Conservation (phyloP, 2,888 invertebrate genomes). For the Teleiodes luculella region DNA sequence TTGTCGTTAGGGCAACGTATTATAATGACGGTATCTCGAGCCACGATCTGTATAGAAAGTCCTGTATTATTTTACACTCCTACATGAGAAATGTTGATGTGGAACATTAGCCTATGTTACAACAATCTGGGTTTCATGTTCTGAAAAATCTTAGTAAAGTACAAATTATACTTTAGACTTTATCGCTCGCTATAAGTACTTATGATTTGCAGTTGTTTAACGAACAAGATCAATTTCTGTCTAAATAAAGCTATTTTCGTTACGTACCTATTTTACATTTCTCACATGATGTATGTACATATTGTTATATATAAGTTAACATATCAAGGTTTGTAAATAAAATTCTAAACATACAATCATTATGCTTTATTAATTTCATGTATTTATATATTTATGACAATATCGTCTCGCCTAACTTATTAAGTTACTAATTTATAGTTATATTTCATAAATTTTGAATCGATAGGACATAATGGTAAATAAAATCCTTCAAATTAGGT, state of each 20-base stretch:
- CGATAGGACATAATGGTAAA: slow-evolving; percentile 76
- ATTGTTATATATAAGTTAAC: too few relatives aligned
- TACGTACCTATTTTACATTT: too few relatives aligned
- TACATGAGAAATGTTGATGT: neutral
- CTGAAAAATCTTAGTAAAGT: too few relatives aligned
- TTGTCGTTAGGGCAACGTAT: slow-evolving; percentile 69
- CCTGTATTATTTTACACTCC: slow-evolving; percentile 15
- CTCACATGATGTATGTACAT: too few relatives aligned
- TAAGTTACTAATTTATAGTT: slow-evolving; percentile 76
- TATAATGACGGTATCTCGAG: slow-evolving; percentile 56
- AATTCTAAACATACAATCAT: slow-evolving; percentile 74
- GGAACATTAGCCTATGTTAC: neutral
- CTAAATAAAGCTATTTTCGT: too few relatives aligned
- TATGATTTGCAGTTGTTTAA: too few relatives aligned
- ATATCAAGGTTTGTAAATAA: slow-evolving; percentile 38
- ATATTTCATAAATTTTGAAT: slow-evolving; percentile 77
- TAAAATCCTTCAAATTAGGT: slow-evolving; percentile 66
- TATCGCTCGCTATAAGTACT: too few relatives aligned
- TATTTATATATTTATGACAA: slow-evolving; percentile 81
- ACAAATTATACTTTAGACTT: too few relatives aligned
- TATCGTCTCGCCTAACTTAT: slow-evolving; percentile 80
- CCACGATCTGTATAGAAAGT: slow-evolving; percentile 40
- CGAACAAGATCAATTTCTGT: too few relatives aligned
- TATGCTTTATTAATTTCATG: slow-evolving; percentile 80
- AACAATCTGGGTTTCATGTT: too few relatives aligned